Conservation (phyloP, 2,888 invertebrate genomes). For the Xanthorhoe spadicearia region DNA sequence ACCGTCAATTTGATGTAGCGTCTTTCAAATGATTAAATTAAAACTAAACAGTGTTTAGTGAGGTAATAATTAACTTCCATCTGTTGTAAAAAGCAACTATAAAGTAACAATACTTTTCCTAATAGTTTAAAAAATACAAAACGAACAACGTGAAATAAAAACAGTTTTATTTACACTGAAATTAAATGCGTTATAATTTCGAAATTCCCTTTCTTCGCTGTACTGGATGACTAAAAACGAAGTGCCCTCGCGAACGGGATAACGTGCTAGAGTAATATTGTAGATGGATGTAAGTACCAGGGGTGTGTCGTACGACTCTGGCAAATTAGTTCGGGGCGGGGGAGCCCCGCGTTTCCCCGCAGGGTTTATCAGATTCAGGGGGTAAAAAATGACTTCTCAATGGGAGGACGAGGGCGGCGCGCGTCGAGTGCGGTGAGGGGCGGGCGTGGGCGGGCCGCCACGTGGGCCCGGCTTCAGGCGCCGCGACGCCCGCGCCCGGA, state of each 20-base stretch:
- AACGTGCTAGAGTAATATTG: constrained; percentile 83
- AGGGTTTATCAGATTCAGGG: constrained; percentile 83
- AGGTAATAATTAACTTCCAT: too few species aligned
- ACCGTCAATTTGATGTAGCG: not conserved
- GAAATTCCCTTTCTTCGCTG: constrained; percentile 68
- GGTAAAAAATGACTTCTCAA: constrained; percentile 84
- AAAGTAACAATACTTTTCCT: not conserved
- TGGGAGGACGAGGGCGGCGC: constrained; percentile 78
- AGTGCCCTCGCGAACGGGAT: constrained; percentile 80
- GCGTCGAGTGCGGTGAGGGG: constrained; percentile 65
- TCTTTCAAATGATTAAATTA: not conserved
- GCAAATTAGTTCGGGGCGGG: constrained; percentile 85
- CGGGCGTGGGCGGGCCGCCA: constrained; percentile 81
- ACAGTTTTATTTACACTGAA: not conserved
- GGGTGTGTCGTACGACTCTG: constrained; percentile 84
- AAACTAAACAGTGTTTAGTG: too few species aligned
- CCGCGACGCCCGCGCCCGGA: constrained; percentile 53
- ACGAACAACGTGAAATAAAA: not conserved
- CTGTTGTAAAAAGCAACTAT: too few species aligned
- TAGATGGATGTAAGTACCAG: constrained; percentile 84
- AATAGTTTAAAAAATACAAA: not conserved
- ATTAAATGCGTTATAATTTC: constrained; percentile 58
- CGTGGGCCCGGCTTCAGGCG: constrained; percentile 62
- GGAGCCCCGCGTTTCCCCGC: constrained; percentile 68
- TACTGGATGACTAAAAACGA: constrained; percentile 77